Evolutionary conservation across 2,888 invertebrate genomes (phyloP), one percentile per base, ranked within the genome.

Genomic region (Eupelmus urozonus): DNA sequence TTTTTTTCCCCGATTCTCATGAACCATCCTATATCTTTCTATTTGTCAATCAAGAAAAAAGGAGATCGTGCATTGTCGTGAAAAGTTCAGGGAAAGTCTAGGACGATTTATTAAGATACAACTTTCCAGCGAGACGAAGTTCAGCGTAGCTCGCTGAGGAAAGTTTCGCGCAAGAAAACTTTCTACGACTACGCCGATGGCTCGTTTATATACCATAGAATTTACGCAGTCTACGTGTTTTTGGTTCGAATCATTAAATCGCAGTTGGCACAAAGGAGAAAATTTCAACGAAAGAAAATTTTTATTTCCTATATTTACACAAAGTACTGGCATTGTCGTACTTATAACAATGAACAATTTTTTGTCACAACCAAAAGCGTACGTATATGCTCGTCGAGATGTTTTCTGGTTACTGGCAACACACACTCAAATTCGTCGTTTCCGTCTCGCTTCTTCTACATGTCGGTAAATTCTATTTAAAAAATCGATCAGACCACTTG

Each of bases 251-350:
- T 70, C 25, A 18, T 76, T 29, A 49, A 65, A 69, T 20, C n/a
- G 25, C 20, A 53, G 18, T 29, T n/a, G 42, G 29, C 1, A 42
- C 53, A 55, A 74, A 49, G n/a, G 25, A 57, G 65, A 53, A 75
- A 69, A n/a, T n/a, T 78, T 69, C 29, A 74, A 65, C 57, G 49
- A 70, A 49, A 71, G 51, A 63, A 59, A 34, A 29, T 71, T 65
- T 69, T 73, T 73, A 40, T 66, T 78, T 78, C 69, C 57, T 74
- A 62, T 78, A 78, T 78, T 78, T 78, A 78, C 78, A 78, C 0
- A 49, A 51, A 51, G 59, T 77, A 67, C 63, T 75, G 75, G 75
- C 71, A 74, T 79, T 49, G n/a, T 49, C 59, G 62, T 59, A 69
- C 69, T 73, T 25, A 63, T 57, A 69, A 63, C 59, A 65, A 66